Evolutionary conservation across 2,797 vertebrate genomes (phyloP), one percentile per base, ranked within the genome.

Genomic region (Danio aesculapii): DNA sequence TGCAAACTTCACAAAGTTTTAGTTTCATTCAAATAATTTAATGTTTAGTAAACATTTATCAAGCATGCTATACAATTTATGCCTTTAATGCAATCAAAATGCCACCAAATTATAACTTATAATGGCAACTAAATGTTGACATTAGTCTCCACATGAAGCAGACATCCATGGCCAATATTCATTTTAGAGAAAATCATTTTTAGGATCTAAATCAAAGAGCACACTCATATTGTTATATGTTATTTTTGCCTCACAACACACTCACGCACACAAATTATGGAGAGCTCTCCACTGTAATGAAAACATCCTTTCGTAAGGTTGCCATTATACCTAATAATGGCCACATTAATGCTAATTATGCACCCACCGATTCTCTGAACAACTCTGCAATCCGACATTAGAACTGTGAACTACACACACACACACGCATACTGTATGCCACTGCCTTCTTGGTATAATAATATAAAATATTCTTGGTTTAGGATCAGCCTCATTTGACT

Each of bases 261-360:
- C 55, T 59, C 21, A n/a, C 1, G 6, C 49, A 62, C 5, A 14
- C 39, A 72, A 73, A 55, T 64, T 55, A 63, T 57, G 41, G 7
- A 19, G 57, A 46, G 77, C 58, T 44, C 9, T 71, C 2, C 2
- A 44, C n/a, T 0, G n/a, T 67, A 74, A 61, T 59, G 47, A 74
- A 59, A 61, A 66, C 59, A 52, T 75, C 5, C 11, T 57, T 57
- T 77, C 62, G 50, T 50, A 76, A 67, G 63, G 83, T 87, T 89
- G 64, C 86, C 66, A 76, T 86, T 81, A 86, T 82, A 86, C 82
- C 84, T 88, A 84, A 83, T 92, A 92, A 92, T 90, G 90, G 85
- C 80, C 80, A 90, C 88, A 92, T 93, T 93, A 93, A 92, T 83
- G 84, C 90, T 88, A 89, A 92, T 93, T 93, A 93, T 89, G 90